A percentile compares a stretch with the other conserved stretches of the same genome.
Evolutionary conservation across 2,888 invertebrate genomes (phyloP).

Genomic region (Synanthedon andrenaeformis): DNA sequence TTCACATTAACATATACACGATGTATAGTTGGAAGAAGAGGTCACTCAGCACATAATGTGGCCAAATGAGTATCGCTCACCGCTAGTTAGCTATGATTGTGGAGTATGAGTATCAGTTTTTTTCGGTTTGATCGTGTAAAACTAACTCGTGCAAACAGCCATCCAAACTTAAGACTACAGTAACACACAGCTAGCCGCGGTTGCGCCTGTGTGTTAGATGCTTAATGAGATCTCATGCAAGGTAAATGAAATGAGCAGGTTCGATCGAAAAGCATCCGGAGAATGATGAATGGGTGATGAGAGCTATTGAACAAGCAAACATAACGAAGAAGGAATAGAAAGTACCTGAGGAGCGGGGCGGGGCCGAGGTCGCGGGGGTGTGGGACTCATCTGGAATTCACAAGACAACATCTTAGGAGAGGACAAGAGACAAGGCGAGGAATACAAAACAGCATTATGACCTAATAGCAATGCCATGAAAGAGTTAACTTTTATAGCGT

Average conservation of each 20-base stretch:
- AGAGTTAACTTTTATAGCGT: neutral
- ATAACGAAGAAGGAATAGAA: slow-evolving; percentile 32
- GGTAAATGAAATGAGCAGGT: neutral
- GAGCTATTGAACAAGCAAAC: neutral
- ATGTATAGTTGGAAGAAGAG: too few relatives aligned
- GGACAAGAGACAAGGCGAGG: slow-evolving; percentile 21
- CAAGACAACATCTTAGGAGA: slow-evolving; percentile 60
- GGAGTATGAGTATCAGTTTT: too few relatives aligned
- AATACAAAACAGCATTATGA: slow-evolving; percentile 26
- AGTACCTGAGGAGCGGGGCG: slow-evolving; percentile 69
- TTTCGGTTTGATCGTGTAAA: too few relatives aligned
- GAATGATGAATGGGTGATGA: slow-evolving; percentile 10
- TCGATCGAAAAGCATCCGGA: slow-evolving; percentile 8
- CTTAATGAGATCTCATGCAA: neutral
- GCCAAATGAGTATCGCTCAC: too few relatives aligned
- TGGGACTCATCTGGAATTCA: slow-evolving; percentile 70
- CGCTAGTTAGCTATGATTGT: too few relatives aligned
- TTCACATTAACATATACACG: too few relatives aligned
- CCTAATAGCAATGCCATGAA: slow-evolving; percentile 11
- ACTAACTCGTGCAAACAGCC: too few relatives aligned
- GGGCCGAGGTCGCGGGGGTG: slow-evolving; percentile 64
- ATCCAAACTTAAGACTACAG: too few relatives aligned
- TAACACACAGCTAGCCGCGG: too few relatives aligned
- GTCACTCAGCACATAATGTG: too few relatives aligned
- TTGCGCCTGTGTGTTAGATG: too few relatives aligned